Evolutionary conservation across 2,888 invertebrate species (phyloP).

Genomic region (Ctena decussata): DNA sequence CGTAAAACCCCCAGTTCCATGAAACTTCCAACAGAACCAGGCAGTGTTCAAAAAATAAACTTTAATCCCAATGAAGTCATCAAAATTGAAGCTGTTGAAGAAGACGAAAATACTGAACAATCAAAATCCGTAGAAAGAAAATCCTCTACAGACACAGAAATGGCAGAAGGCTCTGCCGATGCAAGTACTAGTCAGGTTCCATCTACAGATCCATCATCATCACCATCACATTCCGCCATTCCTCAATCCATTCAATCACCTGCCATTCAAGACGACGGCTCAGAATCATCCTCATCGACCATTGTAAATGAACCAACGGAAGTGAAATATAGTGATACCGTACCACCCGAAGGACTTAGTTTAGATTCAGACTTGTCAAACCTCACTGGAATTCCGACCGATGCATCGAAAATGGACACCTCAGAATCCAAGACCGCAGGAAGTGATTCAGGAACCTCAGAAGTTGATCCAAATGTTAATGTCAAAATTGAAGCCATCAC

Average conservation of each 20-base stretch:
- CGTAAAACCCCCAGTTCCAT: slow-evolving; percentile 17
- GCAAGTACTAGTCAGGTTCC: slow-evolving; percentile 7
- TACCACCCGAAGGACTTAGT: slow-evolving; percentile 37
- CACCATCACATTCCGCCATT: not conserved
- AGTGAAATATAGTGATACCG: slow-evolving; percentile 33
- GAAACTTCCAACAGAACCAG: not conserved
- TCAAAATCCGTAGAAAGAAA: not conserved
- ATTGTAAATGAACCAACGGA: slow-evolving; percentile 30
- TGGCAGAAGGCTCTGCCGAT: not conserved
- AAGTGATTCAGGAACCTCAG: not conserved
- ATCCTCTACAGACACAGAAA: not conserved
- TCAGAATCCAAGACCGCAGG: not conserved
- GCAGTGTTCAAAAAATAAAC: not conserved
- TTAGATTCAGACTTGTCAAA: slow-evolving; percentile 25
- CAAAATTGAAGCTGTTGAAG: slow-evolving; percentile 40
- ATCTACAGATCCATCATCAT: not conserved
- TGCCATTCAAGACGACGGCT: slow-evolving; percentile 24
- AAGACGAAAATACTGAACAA: slow-evolving; percentile 33
- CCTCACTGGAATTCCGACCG: not conserved
- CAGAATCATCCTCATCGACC: slow-evolving; percentile 35
- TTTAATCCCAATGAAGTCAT: slow-evolving; percentile 41
- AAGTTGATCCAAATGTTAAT: not conserved
- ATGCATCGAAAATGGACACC: not conserved
- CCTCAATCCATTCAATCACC: slow-evolving; percentile 7
- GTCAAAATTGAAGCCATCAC: not conserved